phyloP scores from a whole-genome alignment of 2,113 vertebrate species.

The Semicossyphus pulcher region DNA sequence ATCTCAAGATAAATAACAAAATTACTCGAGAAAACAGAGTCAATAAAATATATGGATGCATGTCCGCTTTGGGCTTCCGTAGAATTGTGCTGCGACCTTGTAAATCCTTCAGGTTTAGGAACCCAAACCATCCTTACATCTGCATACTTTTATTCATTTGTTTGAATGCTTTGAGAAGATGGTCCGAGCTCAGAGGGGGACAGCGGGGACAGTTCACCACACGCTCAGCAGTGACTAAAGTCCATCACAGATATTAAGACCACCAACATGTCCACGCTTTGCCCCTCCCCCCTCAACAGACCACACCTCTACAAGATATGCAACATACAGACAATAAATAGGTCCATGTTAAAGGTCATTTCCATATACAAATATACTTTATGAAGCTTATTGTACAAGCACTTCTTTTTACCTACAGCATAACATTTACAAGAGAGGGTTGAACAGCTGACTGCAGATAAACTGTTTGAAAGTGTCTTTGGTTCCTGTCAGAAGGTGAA shows the following conservation, averaged over 20 bases:
- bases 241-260: conserved; percentile 57
- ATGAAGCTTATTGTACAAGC: conserved; percentile 88
- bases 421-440: conserved; percentile 80
- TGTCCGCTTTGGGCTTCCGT: too few relatives aligned
- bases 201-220: conserved; percentile 36
- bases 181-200: conserved; percentile 53
- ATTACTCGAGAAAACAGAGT: too few relatives aligned
- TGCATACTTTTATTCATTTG: conserved; percentile 82
- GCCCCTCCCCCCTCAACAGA: conserved; percentile 13
- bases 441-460: conserved; percentile 58
- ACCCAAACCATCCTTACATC: not conserved
- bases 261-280: conserved; percentile 18
- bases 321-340: conserved; percentile 91
- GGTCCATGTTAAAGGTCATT: conserved; percentile 87
- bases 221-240: conserved; percentile 52
- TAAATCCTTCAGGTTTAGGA: not conserved
- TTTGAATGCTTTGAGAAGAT: conserved; percentile 74
- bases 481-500: conserved; percentile 2
- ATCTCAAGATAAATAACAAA: too few relatives aligned
- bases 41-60: too few relatives aligned
- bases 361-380: conserved; percentile 91
- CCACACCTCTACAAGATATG: conserved; percentile 70
- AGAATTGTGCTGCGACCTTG: too few relatives aligned
- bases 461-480: conserved; percentile 11
- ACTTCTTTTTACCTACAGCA: conserved; percentile 73